Evolutionary conservation across 2,888 invertebrate species (phyloP), one percentile per base, ranked within the genome.

Genomic region (Synergus japonicus): DNA sequence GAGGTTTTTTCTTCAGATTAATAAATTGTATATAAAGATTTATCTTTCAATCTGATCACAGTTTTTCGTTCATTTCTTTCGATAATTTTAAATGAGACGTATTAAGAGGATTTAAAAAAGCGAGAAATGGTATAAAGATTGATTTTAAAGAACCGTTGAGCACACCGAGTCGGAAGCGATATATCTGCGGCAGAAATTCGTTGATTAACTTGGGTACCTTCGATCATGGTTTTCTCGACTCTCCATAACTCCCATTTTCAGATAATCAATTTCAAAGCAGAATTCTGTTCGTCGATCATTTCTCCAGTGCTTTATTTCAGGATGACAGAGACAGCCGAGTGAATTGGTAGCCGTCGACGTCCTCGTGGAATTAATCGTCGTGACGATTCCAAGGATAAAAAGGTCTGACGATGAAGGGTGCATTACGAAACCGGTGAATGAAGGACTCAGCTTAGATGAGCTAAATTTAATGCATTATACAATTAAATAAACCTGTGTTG

Each of bases 361-460:
- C 83, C 83, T 79, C 82, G 80, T 80, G 84, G 87, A 87, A 86
- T 86, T 88, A 88, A 87, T 87, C 87, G 86, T 84, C 85, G 83
- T 83, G 83, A 86, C 85, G 84, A 82, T 82, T 79, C 83, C 76
- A 82, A 83, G 83, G 85, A 86, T 83, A 87, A 87, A 87, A 86
- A 87, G 85, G 87, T 81, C 89, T 88, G 89, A 86, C 85, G 85
- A 86, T 89, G 89, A 89, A 88, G 88, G 89, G 87, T 88, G 87
- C 86, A 88, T 88, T 89, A 88, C 86, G 85, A 84, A 85, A 83
- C 86, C 82, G 84, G 86, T 87, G 86, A 87, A 87, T 88, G 85
- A 86, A 87, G 86, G 85, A 83, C 84, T 83, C 22, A 22, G 22
- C 67, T 67, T 13, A 13, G 12, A 13, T 13, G 13, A 7, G 13